Conservation (phyloP, 2,113 vertebrate species). For the Myodes glareolus region DNA sequence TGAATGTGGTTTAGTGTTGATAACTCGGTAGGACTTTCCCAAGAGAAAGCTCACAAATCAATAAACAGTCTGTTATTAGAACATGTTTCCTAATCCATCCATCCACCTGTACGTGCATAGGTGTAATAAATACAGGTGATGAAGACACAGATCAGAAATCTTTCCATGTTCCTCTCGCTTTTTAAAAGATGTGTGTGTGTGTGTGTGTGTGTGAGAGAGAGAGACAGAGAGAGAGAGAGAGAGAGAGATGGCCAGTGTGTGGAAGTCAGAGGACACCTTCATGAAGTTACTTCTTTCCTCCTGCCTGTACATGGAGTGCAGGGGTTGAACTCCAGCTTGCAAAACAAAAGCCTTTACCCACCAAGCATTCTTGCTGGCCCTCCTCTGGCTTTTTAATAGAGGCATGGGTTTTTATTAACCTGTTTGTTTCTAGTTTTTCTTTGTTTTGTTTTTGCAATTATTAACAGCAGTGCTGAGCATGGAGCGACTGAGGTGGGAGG, state of each 20-base stretch:
- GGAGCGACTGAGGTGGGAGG: background rate
- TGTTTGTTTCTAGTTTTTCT: background rate
- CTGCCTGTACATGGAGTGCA: background rate
- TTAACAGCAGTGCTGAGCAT: background rate
- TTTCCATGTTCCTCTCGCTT: background rate
- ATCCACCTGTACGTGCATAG: background rate
- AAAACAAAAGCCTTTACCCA: background rate
- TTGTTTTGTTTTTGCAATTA: background rate
- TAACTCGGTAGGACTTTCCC: background rate
- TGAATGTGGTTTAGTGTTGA: background rate
- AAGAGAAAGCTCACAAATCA: background rate
- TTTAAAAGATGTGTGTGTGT: background rate
- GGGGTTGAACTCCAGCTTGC: background rate
- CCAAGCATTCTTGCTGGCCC: background rate
- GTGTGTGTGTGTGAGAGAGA: background rate
- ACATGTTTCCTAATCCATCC: background rate
- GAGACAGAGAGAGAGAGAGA: too few species aligned
- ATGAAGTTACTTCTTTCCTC: background rate
- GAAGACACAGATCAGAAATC: background rate
- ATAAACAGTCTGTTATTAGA: background rate
- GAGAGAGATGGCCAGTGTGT: background rate
- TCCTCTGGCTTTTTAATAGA: slow-evolving; percentile 1
- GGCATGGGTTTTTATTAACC: background rate
- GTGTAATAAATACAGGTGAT: background rate
- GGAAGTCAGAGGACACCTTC: background rate